Base-by-base conservation (phyloP, 1,140 invertebrate genomes). In the Drosophila santomea region DNA sequence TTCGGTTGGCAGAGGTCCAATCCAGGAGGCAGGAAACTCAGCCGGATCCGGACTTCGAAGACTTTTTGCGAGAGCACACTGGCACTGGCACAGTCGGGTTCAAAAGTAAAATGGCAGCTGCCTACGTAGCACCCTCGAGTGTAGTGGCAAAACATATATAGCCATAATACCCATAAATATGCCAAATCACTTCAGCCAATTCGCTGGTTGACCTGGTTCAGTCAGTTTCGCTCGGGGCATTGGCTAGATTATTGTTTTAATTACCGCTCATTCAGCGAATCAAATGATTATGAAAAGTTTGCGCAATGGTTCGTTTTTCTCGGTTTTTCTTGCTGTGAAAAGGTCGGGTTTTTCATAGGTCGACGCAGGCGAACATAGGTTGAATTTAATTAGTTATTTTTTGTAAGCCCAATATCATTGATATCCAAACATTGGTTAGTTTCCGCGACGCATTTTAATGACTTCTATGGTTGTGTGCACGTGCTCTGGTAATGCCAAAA, bases 161-260 rank as follows among this genome's bases (percentile, higher is more conserved):
- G 5, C 8, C 17, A 10, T 45, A 23, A 45, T 20, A 12, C 17
- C 75, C 66, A 88, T 88, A 86, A 86, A 74, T 73, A 79, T 88
- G 75, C 60, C 78, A 81, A 75, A 60, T 63, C 64, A 54, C 51
- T 56, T 59, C 39, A 59, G 67, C 32, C 48, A 69, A 69, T 58
- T 78, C 63, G 41, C 66, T 62, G 32, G 52, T 88, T 80, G 80
- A 79, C 79, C 74, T 50, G 69, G 66, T 47, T 58, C 7, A 17
- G 17, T 47, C 43, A 41, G 38, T 20, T 56, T 64, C 36, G 28
- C 60, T 17, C 1, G n/a, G 60, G 32, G 52, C 52, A 64, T 47
- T 57, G 59, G 73, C 71, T 58, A 39, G 20, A 54, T 75, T 66
- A 74, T 74, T 75, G 61, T 75, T 75, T 75, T 75, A 75, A 75